Base-by-base conservation (phyloP, 2,797 vertebrate genomes). In the Loris lydekkerianus region DNA sequence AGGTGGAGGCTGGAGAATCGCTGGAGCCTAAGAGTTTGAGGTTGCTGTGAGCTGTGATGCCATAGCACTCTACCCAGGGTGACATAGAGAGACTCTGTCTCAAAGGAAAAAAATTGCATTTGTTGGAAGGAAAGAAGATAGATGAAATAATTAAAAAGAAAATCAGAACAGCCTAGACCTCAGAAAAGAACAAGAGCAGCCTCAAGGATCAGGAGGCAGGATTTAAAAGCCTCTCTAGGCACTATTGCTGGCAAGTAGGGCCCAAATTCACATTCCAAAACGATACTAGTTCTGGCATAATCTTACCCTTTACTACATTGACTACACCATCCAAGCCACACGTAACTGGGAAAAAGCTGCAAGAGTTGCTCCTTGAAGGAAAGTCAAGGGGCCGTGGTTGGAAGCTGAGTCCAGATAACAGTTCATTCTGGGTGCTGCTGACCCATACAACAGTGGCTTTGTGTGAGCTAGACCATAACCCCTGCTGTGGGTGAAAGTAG, bases 401-500 rank as follows among this genome's bases (percentile, higher is more conserved):
- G 31, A 69, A 27, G 61, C 27, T 37, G 53, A 27, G 31, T 49
- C 43, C 25, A 70, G 21, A 21, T 4, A 15, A 27, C 3, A 25
- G 27, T 83, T 73, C 65, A 53, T 34, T 60, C 37, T 78, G 58
- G 63, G 46, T 5, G 17, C 27, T n/a, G 14, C 18, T 73, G 27
- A 60, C 53, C 17, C 13, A 56, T 31, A 4, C 31, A 14, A 81
- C 4, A 18, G 11, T 46, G 46, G 7, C 25, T 37, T 27, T 20
- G 13, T 34, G 60, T 43, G 60, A 40, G 21, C 75, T 34, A n/a
- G 25, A 85, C 58, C 14, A 27, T 56, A 27, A 91, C 8, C 29
- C 60, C 49, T 1, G 0, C 8, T 0, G 3, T 8, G 46, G 11
- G 2, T 4, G 53, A 18, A 37, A 8, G 70, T 8, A 23, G 46